These are phyloP conservation scores for Notoglanidium macrostoma DNA, from an alignment of 2,797 vertebrate species.

Conservation along the genomic window DNA sequence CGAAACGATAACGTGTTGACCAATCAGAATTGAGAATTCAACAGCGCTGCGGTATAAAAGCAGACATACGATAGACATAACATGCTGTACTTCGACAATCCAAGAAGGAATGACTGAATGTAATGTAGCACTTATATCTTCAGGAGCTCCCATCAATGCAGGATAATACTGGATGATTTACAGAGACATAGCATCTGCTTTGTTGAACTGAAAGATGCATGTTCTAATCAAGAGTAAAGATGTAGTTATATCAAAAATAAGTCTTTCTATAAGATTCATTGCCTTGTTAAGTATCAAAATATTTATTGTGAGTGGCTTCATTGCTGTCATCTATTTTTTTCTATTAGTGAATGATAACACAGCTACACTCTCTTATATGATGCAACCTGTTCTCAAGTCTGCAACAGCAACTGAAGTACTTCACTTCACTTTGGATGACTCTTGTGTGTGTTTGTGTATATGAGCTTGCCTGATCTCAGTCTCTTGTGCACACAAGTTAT, in stretches of 20 bases:
- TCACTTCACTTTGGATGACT: conserved; percentile 5
- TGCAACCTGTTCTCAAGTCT: neutral
- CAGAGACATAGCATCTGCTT: neutral
- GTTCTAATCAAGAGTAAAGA: neutral
- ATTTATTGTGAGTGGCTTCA: conserved; percentile 12
- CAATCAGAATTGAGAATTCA: neutral
- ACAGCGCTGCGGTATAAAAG: neutral
- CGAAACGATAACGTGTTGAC: neutral
- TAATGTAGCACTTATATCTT: conserved; percentile 1
- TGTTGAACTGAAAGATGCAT: conserved; percentile 3
- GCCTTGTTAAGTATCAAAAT: conserved; percentile 13
- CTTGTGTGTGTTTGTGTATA: conserved; percentile 2
- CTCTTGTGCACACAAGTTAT: neutral
- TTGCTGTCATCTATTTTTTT: neutral
- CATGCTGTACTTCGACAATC: neutral
- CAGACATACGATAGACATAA: neutral
- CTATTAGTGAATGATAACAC: conserved; percentile 10
- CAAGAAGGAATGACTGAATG: neutral
- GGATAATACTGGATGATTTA: neutral
- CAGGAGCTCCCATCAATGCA: neutral
- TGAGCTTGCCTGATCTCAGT: neutral
- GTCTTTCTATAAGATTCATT: neutral
- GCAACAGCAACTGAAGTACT: neutral
- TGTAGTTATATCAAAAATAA: neutral
- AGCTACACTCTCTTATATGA: neutral